Evolutionary conservation across 2,888 invertebrate genomes (phyloP).

Genomic region (Nephrocerus scutellatus): DNA sequence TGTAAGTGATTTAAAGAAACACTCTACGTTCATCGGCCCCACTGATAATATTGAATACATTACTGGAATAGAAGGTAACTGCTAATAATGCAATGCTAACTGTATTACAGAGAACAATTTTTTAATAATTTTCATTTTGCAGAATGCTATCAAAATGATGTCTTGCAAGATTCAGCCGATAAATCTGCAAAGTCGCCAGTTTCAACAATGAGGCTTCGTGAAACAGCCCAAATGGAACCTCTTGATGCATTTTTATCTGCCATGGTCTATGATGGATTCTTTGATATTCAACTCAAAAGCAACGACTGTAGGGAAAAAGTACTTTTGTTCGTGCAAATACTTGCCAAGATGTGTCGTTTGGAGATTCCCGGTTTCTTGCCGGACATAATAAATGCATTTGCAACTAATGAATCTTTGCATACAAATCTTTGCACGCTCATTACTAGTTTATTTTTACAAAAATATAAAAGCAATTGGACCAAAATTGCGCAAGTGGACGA

Average conservation of each 20-base stretch:
- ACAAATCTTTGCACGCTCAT: conserved; percentile 27
- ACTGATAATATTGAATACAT: conserved; percentile 19
- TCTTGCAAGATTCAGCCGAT: not conserved
- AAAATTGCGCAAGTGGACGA: conserved; percentile 15
- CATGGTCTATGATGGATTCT: conserved; percentile 25
- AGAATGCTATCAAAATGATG: conserved; percentile 7
- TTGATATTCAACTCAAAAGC: conserved; percentile 25
- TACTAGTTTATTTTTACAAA: conserved; percentile 38
- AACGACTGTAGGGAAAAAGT: conserved; percentile 31
- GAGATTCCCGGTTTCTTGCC: conserved; percentile 35
- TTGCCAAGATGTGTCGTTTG: conserved; percentile 29
- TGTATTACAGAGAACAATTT: conserved; percentile 11
- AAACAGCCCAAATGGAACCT: conserved; percentile 20
- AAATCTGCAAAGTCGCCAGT: conserved; percentile 11
- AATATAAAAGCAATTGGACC: conserved; percentile 29
- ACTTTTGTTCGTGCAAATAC: conserved; percentile 26
- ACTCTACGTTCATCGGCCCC: conserved; percentile 19
- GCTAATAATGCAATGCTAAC: not conserved
- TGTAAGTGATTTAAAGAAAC: conserved; percentile 30
- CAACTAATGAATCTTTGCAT: conserved; percentile 26
- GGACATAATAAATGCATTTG: conserved; percentile 27
- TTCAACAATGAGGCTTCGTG: conserved; percentile 20
- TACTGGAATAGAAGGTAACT: conserved; percentile 17
- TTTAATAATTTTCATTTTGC: conserved; percentile 11
- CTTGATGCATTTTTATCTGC: conserved; percentile 36